Percentiles rank a stretch among this genome's conserved stretches.
These are phyloP conservation scores for Thysanoteuthis rhombus DNA, from an alignment of 2,888 invertebrate genomes.

Conservation along the genomic window DNA sequence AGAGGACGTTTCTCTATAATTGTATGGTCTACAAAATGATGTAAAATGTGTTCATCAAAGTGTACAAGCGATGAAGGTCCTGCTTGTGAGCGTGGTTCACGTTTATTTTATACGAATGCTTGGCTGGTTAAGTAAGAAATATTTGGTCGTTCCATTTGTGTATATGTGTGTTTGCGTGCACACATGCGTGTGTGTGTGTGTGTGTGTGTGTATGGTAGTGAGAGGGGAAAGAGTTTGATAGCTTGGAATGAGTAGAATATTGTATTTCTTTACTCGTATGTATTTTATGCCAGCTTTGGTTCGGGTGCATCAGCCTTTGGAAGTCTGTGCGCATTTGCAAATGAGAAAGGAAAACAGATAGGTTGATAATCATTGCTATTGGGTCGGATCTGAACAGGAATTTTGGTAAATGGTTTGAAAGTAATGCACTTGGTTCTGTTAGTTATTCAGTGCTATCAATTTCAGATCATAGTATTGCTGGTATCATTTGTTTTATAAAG, in stretches of 20 bases:
- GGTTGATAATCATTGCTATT: not conserved
- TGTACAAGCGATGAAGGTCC: no score
- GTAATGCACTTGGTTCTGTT: not conserved
- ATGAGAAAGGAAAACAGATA: not conserved
- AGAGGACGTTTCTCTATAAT: no score
- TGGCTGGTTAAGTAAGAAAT: no score
- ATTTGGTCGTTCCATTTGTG: no score
- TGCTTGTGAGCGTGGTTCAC: no score
- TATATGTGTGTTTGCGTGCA: no score
- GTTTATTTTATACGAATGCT: no score
- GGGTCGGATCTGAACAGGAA: not conserved
- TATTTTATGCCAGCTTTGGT: not conserved
- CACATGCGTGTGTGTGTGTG: no score
- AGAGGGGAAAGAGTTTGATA: no score
- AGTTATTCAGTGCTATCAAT: not conserved
- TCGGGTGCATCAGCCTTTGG: not conserved
- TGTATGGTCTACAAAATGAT: no score
- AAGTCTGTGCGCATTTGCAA: not conserved
- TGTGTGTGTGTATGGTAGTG: no score
- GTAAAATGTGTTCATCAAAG: no score
- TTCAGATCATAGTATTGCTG: not conserved
- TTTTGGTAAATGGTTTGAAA: not conserved
- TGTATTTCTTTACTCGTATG: not conserved
- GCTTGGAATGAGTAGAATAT: not conserved
- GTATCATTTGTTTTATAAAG: not conserved